Conservation (phyloP, 2,797 vertebrate genomes). For the Cetoscarus ocellatus region DNA sequence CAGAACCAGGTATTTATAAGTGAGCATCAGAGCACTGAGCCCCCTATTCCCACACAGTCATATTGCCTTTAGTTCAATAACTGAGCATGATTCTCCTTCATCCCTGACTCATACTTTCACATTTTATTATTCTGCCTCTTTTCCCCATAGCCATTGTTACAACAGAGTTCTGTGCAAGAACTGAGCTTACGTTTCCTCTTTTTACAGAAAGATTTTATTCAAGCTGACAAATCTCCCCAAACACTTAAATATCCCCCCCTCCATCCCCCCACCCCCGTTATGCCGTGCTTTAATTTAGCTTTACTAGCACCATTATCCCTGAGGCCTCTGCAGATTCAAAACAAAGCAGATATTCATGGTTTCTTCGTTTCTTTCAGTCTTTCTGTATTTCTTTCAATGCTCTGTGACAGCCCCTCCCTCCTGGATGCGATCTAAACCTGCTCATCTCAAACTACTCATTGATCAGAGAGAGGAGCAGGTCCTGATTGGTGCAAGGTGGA, state of each 20-base stretch:
- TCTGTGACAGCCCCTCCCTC: slow-evolving; percentile 44
- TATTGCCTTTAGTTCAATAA: slow-evolving; percentile 23
- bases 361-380: slow-evolving; percentile 2
- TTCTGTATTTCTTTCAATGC: slow-evolving; percentile 41
- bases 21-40: slow-evolving; percentile 16
- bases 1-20: slow-evolving; percentile 55
- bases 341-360: slow-evolving; percentile 51
- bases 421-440: slow-evolving; percentile 63
- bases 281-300: slow-evolving; percentile 42
- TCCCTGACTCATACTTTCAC: slow-evolving; percentile 56
- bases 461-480: slow-evolving; percentile 66
- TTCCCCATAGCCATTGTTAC: slow-evolving; percentile 34
- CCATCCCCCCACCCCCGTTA: slow-evolving; percentile 33
- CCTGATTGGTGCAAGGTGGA: slow-evolving; percentile 65
- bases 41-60: slow-evolving; percentile 25
- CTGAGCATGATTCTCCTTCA: slow-evolving; percentile 38
- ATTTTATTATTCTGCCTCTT: slow-evolving; percentile 47
- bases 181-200: neutral
- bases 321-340: slow-evolving; percentile 40
- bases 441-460: no score
- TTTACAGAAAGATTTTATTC: neutral
- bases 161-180: slow-evolving; percentile 10
- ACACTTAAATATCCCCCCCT: neutral
- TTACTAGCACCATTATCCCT: slow-evolving; percentile 32
- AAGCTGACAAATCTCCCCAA: slow-evolving; percentile 3